Evolutionary conservation across 2,113 vertebrate genomes (phyloP), one percentile per base, ranked within the genome.

Genomic region (Ochotona curzoniae): DNA sequence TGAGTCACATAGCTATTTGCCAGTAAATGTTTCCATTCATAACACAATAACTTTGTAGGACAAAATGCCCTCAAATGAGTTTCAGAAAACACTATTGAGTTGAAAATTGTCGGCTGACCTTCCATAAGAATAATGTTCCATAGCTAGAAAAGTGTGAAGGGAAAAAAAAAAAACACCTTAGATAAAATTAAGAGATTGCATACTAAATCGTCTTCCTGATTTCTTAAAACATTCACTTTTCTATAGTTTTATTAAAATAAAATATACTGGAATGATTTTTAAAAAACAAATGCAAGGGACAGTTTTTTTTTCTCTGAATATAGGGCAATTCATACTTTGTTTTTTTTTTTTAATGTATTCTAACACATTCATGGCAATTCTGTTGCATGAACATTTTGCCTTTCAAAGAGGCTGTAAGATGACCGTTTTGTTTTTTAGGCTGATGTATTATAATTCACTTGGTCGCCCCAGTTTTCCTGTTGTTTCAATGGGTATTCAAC

Each of bases 21-120:
- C 64, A 89, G 64, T 80, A 94, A 69, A 71, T 32, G 67, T 94
- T 87, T 35, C 57, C 49, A 82, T 57, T 69, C 54, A 84, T 25
- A 80, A 70, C 79, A 63, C 38, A 73, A 87, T 83, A 92, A 75
- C 28, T 76, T 71, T 51, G 15, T 89, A 93, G 54, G 70, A 70
- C 81, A 84, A 28, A 23, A 17, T 71, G 91, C 84, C 38, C 83
- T 30, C 69, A 67, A n/a, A 49, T 32, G 63, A 6, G 17, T 67
- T 90, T 89, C 38, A 80, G 14, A 70, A 23, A 84, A 15, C 13
- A 73, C 32, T 73, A 73, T 49, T 93, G 83, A 86, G 88, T 89
- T 90, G 25, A 30, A 74, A 90, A 92, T 79, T 80, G 47, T 92
- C 92, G 83, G 90, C 73, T 83, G 81, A 84, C 83, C 32, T 91